phyloP scores from a whole-genome alignment of 2,797 vertebrate genomes.

The Gymnocypris eckloni region DNA sequence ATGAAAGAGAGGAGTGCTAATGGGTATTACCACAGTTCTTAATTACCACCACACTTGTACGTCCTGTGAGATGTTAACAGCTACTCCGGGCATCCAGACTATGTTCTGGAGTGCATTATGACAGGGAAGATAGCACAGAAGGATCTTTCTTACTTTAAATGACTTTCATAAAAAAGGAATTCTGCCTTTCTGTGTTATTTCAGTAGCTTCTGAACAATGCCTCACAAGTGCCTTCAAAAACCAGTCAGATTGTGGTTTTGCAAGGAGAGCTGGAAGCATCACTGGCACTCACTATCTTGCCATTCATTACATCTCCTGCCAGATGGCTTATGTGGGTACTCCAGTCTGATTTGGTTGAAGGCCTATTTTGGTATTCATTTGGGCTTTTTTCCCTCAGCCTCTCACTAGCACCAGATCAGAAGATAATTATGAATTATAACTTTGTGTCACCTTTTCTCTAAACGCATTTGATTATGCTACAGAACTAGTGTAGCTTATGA shows the following conservation, averaged over 20 bases:
- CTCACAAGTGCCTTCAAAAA: conserved; percentile 10
- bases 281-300: neutral
- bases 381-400: neutral
- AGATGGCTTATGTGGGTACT: conserved; percentile 28
- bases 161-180: neutral
- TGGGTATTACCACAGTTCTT: conserved; percentile 8
- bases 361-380: conserved; percentile 15
- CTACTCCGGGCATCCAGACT: neutral
- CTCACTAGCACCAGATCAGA: neutral
- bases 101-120: conserved; percentile 5
- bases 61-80: conserved; percentile 16
- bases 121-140: neutral
- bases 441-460: conserved; percentile 19
- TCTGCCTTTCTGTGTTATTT: neutral
- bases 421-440: conserved; percentile 13
- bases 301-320: conserved; percentile 17
- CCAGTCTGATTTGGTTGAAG: conserved; percentile 4
- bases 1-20: conserved; percentile 31
- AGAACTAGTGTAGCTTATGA: neutral
- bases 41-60: conserved; percentile 18
- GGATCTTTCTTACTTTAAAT: neutral
- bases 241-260: neutral
- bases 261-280: neutral
- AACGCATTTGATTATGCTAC: conserved; percentile 18
- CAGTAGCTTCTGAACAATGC: neutral